Conservation (phyloP, 2,797 vertebrate genomes). For the Muraenolepis orangiensis region DNA sequence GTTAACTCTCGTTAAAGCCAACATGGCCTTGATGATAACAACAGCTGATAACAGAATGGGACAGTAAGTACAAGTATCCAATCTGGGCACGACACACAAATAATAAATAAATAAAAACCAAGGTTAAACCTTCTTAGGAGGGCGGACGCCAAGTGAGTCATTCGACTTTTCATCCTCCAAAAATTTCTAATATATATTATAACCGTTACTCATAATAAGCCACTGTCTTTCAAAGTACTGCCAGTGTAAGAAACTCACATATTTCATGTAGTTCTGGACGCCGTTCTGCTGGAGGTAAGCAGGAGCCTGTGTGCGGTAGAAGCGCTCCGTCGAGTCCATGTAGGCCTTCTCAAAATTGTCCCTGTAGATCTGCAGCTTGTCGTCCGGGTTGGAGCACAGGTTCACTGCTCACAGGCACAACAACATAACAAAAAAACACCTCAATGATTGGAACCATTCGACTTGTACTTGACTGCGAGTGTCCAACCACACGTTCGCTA, state of each 20-base stretch:
- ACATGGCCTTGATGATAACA: not conserved
- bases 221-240: not conserved
- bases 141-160: not conserved
- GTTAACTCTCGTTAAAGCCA: not conserved
- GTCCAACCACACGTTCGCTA: not conserved
- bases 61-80: not conserved
- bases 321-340: slow-evolving; percentile 94
- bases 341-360: slow-evolving; percentile 99
- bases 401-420: slow-evolving; percentile 79
- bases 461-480: not conserved
- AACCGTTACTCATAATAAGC: too few relatives aligned
- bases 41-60: not conserved
- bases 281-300: slow-evolving; percentile 96
- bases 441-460: not conserved
- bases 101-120: not conserved
- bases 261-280: slow-evolving; percentile 99
- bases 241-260: slow-evolving; percentile 76
- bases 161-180: too few relatives aligned
- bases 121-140: too few relatives aligned
- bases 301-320: slow-evolving; percentile 96
- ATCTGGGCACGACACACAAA: too few relatives aligned
- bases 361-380: slow-evolving; percentile 97
- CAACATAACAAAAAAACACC: not conserved
- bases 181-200: too few relatives aligned
- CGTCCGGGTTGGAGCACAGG: slow-evolving; percentile 94